Evolutionary conservation across 2,113 vertebrate genomes (phyloP).

Genomic region (Narcine bancroftii): DNA sequence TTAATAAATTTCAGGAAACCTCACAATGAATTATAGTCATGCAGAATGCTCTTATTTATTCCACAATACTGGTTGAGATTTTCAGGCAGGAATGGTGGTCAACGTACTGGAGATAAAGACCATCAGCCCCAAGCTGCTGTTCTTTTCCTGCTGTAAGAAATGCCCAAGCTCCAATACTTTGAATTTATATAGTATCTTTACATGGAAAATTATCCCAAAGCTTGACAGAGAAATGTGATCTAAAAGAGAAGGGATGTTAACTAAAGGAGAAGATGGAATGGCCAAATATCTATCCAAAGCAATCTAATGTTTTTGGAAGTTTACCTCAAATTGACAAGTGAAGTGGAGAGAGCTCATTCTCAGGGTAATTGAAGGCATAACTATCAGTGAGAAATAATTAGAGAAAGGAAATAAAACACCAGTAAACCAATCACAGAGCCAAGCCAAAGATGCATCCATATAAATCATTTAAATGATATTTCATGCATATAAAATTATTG

Average conservation of each 20-base stretch:
- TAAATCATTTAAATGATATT: not conserved
- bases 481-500: not conserved
- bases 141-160: not conserved
- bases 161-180: not conserved
- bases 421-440: not conserved
- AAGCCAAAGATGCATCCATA: not conserved
- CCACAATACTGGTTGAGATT: not conserved
- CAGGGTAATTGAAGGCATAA: not conserved
- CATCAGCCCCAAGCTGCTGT: not conserved
- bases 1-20: not conserved
- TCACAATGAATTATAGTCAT: not conserved
- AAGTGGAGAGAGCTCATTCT: not conserved
- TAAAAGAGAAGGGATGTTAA: not conserved
- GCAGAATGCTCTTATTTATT: not conserved
- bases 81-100: not conserved
- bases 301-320: not conserved
- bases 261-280: not conserved
- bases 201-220: not conserved
- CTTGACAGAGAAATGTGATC: not conserved
- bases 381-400: too few relatives aligned
- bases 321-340: not conserved
- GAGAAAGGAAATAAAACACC: not conserved
- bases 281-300: not conserved
- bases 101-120: not conserved
- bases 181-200: not conserved